Evolutionary conservation across 1,140 invertebrate species (phyloP), one percentile per base, ranked within the genome.

Genomic region (Thrips palmi): DNA sequence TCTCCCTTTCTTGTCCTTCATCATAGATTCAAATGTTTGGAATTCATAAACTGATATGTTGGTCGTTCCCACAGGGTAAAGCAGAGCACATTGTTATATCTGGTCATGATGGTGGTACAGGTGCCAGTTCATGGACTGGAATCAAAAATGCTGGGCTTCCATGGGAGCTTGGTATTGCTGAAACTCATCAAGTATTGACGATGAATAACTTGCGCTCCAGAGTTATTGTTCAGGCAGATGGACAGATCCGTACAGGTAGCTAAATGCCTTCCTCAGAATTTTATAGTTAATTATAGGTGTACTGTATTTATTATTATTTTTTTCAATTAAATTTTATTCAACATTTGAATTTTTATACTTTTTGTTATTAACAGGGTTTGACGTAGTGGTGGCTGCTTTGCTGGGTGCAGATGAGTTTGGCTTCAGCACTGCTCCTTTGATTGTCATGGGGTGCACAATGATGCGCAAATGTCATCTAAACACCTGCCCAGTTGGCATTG

Each of bases 391-490:
- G 20, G 93, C 88, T 11, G 92, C 88, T 4, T 54, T 97, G 30
- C 62, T 98, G 3, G 94, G 94, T 29, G 94, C 94, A 8, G 94
- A 98, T 62, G 93, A 98, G 62, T 92, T 97, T 62, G 94, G 93
- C n/a, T 89, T 97, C 55, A 93, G 88, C 53, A 98, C 94, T 10
- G 93, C 93, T 4, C 93, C 94, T 0, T 62, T 99, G 27, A 97
- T 99, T 56, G 88, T 84, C 0, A 74, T 98, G 58, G 80, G 94
- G 7, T 99, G 94, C 54, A 99, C 92, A 5, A 97, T 98, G 94
- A 98, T 98, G 94, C 67, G 94, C 35, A 99, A 98, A 58, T 99
- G 94, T 56, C 94, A 99, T 59, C 64, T 99, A 39, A 99, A 99
- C 59, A 98, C 94, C 18, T 99, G 94, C 52, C 94, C 94, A 0